These are phyloP conservation scores for Noctua pronuba DNA, from an alignment of 2,888 invertebrate species.

Conservation along the genomic window DNA sequence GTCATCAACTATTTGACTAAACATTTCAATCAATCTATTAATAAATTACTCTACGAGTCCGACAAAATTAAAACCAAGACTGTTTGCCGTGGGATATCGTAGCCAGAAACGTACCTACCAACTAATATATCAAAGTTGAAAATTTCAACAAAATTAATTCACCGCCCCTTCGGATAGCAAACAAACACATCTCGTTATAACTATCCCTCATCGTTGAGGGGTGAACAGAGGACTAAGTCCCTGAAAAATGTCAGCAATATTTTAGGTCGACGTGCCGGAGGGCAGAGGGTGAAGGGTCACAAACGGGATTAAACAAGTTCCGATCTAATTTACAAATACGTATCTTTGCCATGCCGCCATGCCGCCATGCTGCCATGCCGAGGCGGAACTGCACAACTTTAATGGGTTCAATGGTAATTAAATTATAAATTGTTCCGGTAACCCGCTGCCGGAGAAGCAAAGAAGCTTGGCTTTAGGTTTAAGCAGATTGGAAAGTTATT, in stretches of 20 bases:
- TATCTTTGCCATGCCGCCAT: conserved; percentile 35
- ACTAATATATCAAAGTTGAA: conserved; percentile 52
- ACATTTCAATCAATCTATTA: conserved; percentile 28
- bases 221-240: conserved; percentile 71
- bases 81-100: conserved; percentile 23
- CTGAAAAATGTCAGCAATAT: conserved; percentile 85
- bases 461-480: neutral
- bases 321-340: conserved; percentile 76
- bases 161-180: conserved; percentile 59
- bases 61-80: conserved; percentile 36
- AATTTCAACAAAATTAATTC: conserved; percentile 66
- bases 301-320: conserved; percentile 78
- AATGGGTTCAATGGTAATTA: conserved; percentile 44
- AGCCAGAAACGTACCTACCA: conserved; percentile 39
- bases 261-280: conserved; percentile 75
- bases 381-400: conserved; percentile 26
- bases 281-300: conserved; percentile 62
- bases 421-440: conserved; percentile 49
- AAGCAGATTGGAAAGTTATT: conserved; percentile 11
- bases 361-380: neutral
- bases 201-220: conserved; percentile 71
- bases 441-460: conserved; percentile 11
- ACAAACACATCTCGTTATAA: conserved; percentile 72
- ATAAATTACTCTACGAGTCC: conserved; percentile 18
- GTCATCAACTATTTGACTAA: neutral